These are phyloP conservation scores for Struthidea cinerea DNA, from an alignment of 2,113 vertebrate genomes.

Conservation along the genomic window DNA sequence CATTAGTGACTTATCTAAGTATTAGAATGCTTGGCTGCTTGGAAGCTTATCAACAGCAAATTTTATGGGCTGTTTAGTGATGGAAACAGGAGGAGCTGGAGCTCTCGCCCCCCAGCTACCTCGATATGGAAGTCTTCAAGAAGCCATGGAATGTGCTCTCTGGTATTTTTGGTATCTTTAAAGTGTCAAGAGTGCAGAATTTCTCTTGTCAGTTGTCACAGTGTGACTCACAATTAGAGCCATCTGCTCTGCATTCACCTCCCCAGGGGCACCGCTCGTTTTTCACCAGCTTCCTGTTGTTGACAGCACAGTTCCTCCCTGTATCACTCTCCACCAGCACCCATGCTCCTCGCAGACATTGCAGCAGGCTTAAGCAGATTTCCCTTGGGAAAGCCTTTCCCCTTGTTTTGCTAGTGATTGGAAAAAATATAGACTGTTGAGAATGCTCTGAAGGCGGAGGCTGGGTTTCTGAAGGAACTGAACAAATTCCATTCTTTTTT, in stretches of 20 bases:
- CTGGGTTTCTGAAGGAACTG: background rate
- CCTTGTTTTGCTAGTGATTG: conserved; percentile 16
- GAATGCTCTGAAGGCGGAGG: background rate
- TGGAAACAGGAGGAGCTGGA: conserved; percentile 64
- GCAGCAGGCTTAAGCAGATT: conserved; percentile 46
- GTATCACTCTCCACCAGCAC: conserved; percentile 70
- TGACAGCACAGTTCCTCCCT: conserved; percentile 83
- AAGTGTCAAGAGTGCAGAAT: conserved; percentile 77
- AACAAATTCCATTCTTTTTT: background rate
- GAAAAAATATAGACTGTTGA: background rate
- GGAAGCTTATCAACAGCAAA: conserved; percentile 62
- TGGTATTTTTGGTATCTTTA: conserved; percentile 80
- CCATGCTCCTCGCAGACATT: conserved; percentile 31
- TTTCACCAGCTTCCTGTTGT: conserved; percentile 82
- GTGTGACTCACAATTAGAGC: conserved; percentile 76
- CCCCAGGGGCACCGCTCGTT: conserved; percentile 71
- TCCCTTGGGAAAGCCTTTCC: conserved; percentile 57
- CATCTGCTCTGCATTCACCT: conserved; percentile 75
- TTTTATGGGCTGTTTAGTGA: conserved; percentile 67
- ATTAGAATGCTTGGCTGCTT: conserved; percentile 40
- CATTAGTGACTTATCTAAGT: conserved; percentile 64
- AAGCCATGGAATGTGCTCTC: conserved; percentile 72
- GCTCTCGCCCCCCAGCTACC: conserved; percentile 13
- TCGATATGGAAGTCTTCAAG: conserved; percentile 72
- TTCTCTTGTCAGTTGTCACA: conserved; percentile 78